Conservation (phyloP, 2,797 vertebrate species). For the Lacerta viridis region DNA sequence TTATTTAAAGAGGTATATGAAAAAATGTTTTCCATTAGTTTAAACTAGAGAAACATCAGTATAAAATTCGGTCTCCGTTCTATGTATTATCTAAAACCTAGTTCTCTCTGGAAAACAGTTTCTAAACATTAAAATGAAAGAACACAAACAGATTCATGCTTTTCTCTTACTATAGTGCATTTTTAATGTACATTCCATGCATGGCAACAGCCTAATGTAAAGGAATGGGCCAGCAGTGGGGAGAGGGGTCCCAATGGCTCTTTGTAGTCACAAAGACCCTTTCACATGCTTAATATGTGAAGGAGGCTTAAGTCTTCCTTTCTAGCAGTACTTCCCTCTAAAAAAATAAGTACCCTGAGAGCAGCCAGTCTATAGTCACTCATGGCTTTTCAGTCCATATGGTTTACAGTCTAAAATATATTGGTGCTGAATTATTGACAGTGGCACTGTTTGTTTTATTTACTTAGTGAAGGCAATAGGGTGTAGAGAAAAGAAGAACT, state of each 20-base stretch:
- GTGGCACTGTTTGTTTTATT: neutral
- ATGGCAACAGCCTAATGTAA: no score
- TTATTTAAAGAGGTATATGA: conserved; percentile 1
- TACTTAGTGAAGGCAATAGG: neutral
- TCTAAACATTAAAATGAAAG: neutral
- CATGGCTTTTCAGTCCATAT: no score
- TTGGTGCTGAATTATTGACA: conserved; percentile 5
- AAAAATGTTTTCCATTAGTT: conserved; percentile 10
- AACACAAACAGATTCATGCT: neutral
- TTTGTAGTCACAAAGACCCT: no score
- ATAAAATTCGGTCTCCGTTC: neutral
- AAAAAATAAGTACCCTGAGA: neutral
- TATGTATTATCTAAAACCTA: neutral
- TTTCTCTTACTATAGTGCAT: neutral
- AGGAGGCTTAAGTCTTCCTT: neutral
- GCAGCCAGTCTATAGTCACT: no score
- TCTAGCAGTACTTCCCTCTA: neutral
- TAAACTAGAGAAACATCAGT: neutral
- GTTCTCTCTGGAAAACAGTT: conserved; percentile 23
- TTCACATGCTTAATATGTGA: neutral
- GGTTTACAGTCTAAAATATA: neutral
- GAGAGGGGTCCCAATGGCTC: neutral
- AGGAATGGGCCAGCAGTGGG: neutral
- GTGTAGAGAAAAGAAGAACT: neutral
- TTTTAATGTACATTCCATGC: no score